A percentile compares a stretch with the other conserved stretches of the same genome.
phyloP scores from a whole-genome alignment of 2,888 invertebrate genomes.

The Mechanitis mazaeus region DNA sequence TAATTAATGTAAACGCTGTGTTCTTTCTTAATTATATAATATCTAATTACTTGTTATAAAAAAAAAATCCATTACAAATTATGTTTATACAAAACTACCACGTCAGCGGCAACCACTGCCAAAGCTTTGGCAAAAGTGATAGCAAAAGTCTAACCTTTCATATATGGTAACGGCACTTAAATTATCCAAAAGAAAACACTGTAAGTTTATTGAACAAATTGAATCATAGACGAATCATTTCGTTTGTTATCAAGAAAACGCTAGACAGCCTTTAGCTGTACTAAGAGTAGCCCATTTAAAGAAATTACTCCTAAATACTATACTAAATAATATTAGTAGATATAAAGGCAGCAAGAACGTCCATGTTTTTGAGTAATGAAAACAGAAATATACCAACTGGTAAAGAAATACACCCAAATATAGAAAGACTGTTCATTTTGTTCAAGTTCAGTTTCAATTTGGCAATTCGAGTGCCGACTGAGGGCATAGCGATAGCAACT shows the following conservation, averaged over 20 bases:
- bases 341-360: slow-evolving; percentile 31
- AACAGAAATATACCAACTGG: slow-evolving; percentile 37
- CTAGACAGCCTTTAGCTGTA: too few species aligned
- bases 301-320: slow-evolving; percentile 3
- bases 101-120: too few species aligned
- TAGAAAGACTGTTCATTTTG: slow-evolving; percentile 53
- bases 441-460: slow-evolving; percentile 63
- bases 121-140: too few species aligned
- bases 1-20: too few species aligned
- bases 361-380: slow-evolving; percentile 32
- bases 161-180: too few species aligned
- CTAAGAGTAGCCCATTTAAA: too few species aligned
- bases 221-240: not conserved
- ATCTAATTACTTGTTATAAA: too few species aligned
- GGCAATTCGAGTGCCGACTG: slow-evolving; percentile 53
- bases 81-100: too few species aligned
- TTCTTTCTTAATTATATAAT: too few species aligned
- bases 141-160: too few species aligned
- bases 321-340: slow-evolving; percentile 38
- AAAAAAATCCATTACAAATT: too few species aligned
- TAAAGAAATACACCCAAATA: slow-evolving; percentile 44
- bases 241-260: too few species aligned
- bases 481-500: slow-evolving; percentile 52
- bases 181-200: not conserved
- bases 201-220: slow-evolving; percentile 10